These are phyloP conservation scores for Nipponacmea schrenckii DNA, from an alignment of 2,888 invertebrate genomes.

Conservation along the genomic window DNA sequence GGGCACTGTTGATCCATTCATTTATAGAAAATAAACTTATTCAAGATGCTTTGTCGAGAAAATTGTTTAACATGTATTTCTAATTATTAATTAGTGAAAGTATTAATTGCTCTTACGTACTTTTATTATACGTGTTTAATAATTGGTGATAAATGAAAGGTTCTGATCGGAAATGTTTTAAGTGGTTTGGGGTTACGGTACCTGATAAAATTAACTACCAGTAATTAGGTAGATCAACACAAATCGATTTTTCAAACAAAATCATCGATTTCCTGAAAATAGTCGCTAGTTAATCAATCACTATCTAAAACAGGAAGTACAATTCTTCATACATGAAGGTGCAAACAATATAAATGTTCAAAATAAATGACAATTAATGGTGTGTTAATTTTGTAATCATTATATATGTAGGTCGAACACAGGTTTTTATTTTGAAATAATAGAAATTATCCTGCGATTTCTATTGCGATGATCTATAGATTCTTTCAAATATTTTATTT, in stretches of 20 bases:
- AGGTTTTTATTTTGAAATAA: no score
- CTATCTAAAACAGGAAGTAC: background rate
- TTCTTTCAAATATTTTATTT: no score
- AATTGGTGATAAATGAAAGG: background rate
- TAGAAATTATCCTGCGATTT: no score
- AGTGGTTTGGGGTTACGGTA: slow-evolving; percentile 7
- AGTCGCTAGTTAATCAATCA: background rate
- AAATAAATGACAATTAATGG: no score
- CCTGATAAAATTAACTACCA: background rate
- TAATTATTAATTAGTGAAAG: slow-evolving; percentile 1
- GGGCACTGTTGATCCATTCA: no score
- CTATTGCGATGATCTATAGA: no score
- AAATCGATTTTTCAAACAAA: slow-evolving; percentile 4
- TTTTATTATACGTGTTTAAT: background rate
- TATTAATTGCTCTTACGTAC: slow-evolving; percentile 4
- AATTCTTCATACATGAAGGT: background rate
- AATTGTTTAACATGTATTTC: background rate
- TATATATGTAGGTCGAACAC: no score
- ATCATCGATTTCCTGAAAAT: background rate
- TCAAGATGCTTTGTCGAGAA: background rate
- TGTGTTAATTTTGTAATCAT: no score
- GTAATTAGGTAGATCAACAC: background rate
- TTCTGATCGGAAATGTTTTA: slow-evolving; percentile 2
- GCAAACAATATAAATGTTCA: no score
- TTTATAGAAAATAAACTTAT: no score